phyloP scores from a whole-genome alignment of 1,140 invertebrate genomes.

The Drosophila baimaii region DNA sequence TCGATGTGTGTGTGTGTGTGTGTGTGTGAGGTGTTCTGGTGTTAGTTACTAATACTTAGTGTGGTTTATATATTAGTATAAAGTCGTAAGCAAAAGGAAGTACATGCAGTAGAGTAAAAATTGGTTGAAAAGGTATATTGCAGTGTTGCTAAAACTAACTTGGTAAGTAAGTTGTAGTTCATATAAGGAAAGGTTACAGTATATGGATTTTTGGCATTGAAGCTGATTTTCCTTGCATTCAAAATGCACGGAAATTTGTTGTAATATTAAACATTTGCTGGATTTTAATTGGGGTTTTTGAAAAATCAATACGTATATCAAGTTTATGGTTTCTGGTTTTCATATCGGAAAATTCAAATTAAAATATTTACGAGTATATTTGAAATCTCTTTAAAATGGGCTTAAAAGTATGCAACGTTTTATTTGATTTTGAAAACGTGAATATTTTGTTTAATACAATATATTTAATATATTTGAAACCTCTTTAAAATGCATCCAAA shows the following conservation, averaged over 20 bases:
- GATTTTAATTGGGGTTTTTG: background rate
- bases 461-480: too few relatives aligned
- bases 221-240: conserved; percentile 23
- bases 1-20: conserved; percentile 19
- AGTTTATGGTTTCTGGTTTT: background rate
- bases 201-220: background rate
- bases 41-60: conserved; percentile 53
- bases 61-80: conserved; percentile 58
- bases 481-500: too few relatives aligned
- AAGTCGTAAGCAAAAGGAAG: conserved; percentile 67
- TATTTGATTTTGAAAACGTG: background rate
- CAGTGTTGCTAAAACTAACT: conserved; percentile 44
- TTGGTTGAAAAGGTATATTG: conserved; percentile 39
- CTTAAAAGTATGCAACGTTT: background rate
- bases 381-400: background rate
- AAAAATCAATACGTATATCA: too few relatives aligned
- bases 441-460: too few relatives aligned
- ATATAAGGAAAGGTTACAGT: conserved; percentile 9
- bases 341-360: background rate
- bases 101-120: conserved; percentile 59
- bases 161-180: conserved; percentile 21
- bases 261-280: conserved; percentile 11
- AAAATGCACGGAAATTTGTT: conserved; percentile 17
- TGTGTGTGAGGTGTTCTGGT: conserved; percentile 15
- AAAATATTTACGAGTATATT: too few relatives aligned